Base-by-base conservation (phyloP, 2,113 vertebrate species). In the Turdus rufiventris region DNA sequence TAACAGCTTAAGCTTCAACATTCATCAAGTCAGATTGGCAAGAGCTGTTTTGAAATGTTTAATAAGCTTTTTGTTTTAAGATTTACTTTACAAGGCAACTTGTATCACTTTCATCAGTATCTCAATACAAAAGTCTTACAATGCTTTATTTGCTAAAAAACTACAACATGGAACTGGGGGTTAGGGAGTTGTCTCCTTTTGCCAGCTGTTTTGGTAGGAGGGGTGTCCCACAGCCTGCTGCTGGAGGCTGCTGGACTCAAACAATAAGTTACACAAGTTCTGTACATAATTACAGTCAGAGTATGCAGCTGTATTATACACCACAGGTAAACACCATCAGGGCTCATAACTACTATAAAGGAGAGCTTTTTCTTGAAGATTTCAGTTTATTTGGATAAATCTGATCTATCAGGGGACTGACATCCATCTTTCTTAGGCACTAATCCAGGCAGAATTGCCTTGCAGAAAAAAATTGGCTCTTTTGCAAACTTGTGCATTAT, bases 241-340 rank as follows among this genome's bases (percentile, higher is more conserved):
- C 86, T 65, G 58, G 63, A 91, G 58, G 86, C 77, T 95, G 89
- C 62, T 77, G 72, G 57, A 53, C 79, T 93, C 83, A 66, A 62
- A 92, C 91, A 98, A 98, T 98, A 98, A 98, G 96, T 99, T 98
- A 99, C 97, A 97, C 71, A 96, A 96, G 90, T 97, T 97, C 98
- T 99, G 98, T 98, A 99, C 98, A 98, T 98, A 98, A 97, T 98
- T 98, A 98, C 98, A 99, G 61, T 80, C 51, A 53, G 84, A 92
- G n/a, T 71, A 89, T 33, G 88, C 51, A 65, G 82, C 82, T 75
- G 72, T 87, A 71, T 79, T 60, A 90, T 68, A 89, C 36, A 85
- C 88, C 50, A 84, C 72, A 81, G 68, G 53, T 67, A 79, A 91
- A 91, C 86, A 88, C 60, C 62, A 85, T 3, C 33, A 96, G 54